These are phyloP conservation scores for Clarias fuscus DNA, from an alignment of 2,797 vertebrate genomes.

Conservation along the genomic window DNA sequence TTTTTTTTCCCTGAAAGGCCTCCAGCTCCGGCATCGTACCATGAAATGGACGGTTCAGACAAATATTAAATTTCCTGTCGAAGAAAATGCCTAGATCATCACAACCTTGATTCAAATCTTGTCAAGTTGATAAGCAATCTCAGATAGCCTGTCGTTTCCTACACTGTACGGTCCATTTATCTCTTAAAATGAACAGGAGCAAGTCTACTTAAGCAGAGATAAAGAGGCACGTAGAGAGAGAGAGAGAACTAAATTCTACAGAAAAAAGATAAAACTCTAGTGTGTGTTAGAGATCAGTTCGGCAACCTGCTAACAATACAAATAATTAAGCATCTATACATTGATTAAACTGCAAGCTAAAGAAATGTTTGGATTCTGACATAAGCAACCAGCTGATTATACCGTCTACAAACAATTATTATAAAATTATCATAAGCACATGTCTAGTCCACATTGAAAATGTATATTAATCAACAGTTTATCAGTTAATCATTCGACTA, in stretches of 20 bases:
- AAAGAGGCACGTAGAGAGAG: not conserved
- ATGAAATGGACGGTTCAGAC: not conserved
- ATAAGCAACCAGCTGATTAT: not conserved
- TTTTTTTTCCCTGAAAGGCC: not conserved
- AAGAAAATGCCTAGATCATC: not conserved
- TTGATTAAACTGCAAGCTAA: not conserved
- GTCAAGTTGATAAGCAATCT: slow-evolving; percentile 7
- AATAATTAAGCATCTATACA: not conserved
- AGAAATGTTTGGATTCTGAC: not conserved
- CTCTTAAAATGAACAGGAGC: too few relatives aligned
- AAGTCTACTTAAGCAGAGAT: not conserved
- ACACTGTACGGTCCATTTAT: not conserved
- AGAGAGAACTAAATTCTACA: not conserved
- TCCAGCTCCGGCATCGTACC: not conserved
- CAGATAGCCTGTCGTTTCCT: not conserved
- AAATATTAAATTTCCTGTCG: not conserved
- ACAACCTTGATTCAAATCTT: not conserved
- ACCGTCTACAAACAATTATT: not conserved
- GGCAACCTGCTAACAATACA: not conserved
- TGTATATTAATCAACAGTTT: not conserved
- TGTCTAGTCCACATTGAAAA: not conserved
- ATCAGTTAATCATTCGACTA: not conserved
- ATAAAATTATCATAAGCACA: not conserved
- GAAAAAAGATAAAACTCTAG: not conserved
- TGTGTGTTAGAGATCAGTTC: not conserved